Conservation (phyloP, 2,113 vertebrate species). For the Garra rufa region DNA sequence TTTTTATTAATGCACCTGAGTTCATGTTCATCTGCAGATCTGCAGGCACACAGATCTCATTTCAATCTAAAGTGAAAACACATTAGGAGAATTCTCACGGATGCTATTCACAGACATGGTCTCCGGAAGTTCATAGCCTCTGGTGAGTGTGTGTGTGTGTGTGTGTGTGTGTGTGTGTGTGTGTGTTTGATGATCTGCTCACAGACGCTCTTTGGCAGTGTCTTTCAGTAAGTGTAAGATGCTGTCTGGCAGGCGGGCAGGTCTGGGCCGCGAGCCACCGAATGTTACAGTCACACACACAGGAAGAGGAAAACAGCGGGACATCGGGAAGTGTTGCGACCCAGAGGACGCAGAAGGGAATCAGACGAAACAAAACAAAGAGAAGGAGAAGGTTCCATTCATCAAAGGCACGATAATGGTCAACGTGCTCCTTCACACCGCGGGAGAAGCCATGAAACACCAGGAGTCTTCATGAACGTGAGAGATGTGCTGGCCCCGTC, state of each 20-base stretch:
- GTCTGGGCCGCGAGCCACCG: slow-evolving; percentile 25
- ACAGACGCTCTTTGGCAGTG: neutral
- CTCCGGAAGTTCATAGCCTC: neutral
- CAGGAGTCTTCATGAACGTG: neutral
- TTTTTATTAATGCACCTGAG: neutral
- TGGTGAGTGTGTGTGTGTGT: neutral
- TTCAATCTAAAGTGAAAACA: neutral
- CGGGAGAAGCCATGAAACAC: slow-evolving; percentile 61
- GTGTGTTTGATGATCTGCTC: neutral
- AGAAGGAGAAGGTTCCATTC: slow-evolving; percentile 57
- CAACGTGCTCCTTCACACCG: slow-evolving; percentile 60
- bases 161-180: neutral
- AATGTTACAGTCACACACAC: slow-evolving; percentile 47
- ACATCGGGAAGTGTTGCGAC: neutral
- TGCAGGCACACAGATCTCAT: neutral
- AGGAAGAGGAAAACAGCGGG: slow-evolving; percentile 25
- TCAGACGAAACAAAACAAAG: slow-evolving; percentile 13
- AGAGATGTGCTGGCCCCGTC: neutral
- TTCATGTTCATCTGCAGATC: neutral
- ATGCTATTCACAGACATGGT: neutral
- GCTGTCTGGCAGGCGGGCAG: slow-evolving; percentile 11
- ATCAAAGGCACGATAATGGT: slow-evolving; percentile 63
- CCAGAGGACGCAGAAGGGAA: slow-evolving; percentile 38
- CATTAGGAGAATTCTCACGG: neutral
- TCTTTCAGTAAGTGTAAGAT: slow-evolving; percentile 22